Conservation (phyloP, 2,797 vertebrate genomes). For the Pachyuromys duprasi region DNA sequence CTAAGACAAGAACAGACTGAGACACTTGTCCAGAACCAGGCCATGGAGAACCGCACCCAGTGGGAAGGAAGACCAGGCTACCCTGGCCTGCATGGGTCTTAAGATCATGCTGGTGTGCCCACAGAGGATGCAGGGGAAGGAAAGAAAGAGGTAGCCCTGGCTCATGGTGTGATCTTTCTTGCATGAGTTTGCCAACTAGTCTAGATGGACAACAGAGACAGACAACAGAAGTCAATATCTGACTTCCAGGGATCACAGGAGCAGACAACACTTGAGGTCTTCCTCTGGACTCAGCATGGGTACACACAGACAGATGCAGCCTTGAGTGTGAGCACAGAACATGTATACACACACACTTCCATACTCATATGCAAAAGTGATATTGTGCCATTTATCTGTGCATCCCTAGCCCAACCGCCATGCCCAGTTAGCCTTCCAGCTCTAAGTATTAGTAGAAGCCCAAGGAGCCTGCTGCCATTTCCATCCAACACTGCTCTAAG, state of each 20-base stretch:
- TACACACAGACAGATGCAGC: neutral
- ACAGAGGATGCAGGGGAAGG: neutral
- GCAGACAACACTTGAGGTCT: neutral
- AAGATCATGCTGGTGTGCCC: no score
- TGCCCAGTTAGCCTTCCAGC: neutral
- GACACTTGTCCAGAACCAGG: fast-evolving
- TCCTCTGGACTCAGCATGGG: neutral
- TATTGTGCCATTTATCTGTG: neutral
- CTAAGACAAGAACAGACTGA: neutral
- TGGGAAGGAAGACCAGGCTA: neutral
- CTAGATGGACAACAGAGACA: fast-evolving
- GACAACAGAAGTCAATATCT: fast-evolving
- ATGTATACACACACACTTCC: neutral
- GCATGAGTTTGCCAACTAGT: neutral
- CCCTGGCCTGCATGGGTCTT: neutral
- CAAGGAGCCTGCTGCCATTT: no score
- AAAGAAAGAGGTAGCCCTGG: neutral
- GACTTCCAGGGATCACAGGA: neutral
- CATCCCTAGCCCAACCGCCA: neutral
- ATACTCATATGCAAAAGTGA: neutral
- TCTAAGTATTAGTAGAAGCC: neutral
- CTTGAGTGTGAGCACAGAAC: neutral
- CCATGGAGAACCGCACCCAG: no score
- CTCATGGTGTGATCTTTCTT: neutral
- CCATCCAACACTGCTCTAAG: neutral